These are phyloP conservation scores for Lasioglossum albipes DNA, from an alignment of 1,140 invertebrate genomes.

Conservation along the genomic window DNA sequence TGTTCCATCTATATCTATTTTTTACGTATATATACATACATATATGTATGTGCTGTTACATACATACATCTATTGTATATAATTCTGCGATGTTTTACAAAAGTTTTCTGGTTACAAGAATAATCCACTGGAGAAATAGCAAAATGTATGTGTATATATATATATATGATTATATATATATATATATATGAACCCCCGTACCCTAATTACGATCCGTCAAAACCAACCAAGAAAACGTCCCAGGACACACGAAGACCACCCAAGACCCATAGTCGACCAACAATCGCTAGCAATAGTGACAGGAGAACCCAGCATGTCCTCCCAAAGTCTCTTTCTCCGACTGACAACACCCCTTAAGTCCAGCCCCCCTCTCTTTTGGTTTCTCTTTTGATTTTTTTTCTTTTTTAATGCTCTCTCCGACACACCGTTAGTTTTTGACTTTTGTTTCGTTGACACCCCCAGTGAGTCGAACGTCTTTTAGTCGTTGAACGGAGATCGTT, in stretches of 20 bases:
- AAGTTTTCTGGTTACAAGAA: slow-evolving; percentile 61
- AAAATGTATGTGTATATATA: slow-evolving; percentile 61
- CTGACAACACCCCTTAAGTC: slow-evolving; percentile 7
- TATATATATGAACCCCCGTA: slow-evolving; percentile 34
- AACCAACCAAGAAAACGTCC: slow-evolving; percentile 38
- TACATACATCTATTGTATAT: slow-evolving; percentile 72
- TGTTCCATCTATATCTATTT: slow-evolving; percentile 46
- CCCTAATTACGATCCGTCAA: slow-evolving; percentile 40
- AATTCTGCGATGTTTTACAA: slow-evolving; percentile 47
- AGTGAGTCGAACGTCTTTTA: slow-evolving; percentile 47
- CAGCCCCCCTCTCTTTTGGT: neutral
- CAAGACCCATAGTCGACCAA: slow-evolving; percentile 63
- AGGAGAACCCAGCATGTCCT: slow-evolving; percentile 79
- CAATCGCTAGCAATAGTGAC: slow-evolving; percentile 79
- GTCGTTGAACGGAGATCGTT: slow-evolving; percentile 48
- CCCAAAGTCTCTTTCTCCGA: slow-evolving; percentile 31
- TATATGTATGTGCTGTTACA: slow-evolving; percentile 63
- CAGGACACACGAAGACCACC: slow-evolving; percentile 53
- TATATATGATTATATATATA: slow-evolving; percentile 58
- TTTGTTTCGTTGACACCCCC: slow-evolving; percentile 26
- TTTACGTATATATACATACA: slow-evolving; percentile 65
- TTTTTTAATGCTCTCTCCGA: too few relatives aligned
- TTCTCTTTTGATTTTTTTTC: neutral
- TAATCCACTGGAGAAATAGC: slow-evolving; percentile 53
- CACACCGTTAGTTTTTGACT: neutral